These are phyloP conservation scores for Entomobrya proxima DNA, from an alignment of 2,888 invertebrate genomes.

Conservation along the genomic window DNA sequence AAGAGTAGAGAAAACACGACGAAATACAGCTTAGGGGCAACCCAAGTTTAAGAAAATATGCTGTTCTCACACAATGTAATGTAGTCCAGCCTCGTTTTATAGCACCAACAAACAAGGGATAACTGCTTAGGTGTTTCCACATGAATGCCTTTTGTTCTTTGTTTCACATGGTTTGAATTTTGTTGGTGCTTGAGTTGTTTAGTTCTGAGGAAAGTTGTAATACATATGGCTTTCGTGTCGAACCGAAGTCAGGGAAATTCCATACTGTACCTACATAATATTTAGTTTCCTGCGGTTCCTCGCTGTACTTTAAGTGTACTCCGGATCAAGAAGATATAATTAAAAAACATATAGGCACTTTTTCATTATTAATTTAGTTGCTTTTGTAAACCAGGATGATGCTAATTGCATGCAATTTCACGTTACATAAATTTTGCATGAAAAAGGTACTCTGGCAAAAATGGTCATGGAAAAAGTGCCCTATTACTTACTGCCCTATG, in stretches of 20 bases:
- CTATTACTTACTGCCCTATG: no score
- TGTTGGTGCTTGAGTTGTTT: no score
- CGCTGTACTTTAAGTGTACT: no score
- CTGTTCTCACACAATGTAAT: not conserved
- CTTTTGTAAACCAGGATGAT: not conserved
- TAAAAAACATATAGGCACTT: not conserved
- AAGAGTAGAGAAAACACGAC: no score
- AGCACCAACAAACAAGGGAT: no score
- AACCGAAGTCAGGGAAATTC: no score
- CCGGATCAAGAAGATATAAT: no score
- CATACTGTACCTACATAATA: no score
- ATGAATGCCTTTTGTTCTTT: constrained; percentile 34
- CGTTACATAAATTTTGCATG: constrained; percentile 31
- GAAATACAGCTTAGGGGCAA: not conserved
- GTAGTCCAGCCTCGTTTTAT: constrained; percentile 5
- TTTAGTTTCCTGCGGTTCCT: no score
- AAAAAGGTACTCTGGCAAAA: not conserved
- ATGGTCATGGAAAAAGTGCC: not conserved
- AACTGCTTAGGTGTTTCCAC: constrained; percentile 35
- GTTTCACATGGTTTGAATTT: no score
- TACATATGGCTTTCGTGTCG: no score
- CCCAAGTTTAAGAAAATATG: not conserved
- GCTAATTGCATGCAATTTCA: constrained; percentile 25
- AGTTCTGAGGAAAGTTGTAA: no score
- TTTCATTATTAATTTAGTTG: not conserved